A percentile compares a stretch with the other conserved stretches of the same genome.
Evolutionary conservation across 2,113 vertebrate species (phyloP).

Genomic region (Rostratula benghalensis): DNA sequence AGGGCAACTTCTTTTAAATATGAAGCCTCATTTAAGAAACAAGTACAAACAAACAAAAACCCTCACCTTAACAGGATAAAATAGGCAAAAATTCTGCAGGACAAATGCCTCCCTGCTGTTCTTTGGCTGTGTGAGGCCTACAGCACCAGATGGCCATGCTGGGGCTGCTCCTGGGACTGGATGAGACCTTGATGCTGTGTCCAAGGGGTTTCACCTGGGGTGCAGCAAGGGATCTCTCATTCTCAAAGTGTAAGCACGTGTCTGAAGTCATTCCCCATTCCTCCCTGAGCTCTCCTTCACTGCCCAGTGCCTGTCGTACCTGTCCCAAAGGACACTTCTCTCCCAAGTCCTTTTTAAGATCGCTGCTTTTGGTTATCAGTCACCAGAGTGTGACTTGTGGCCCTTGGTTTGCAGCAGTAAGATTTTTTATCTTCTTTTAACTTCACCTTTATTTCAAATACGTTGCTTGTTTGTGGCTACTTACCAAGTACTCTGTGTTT

Average conservation of each 20-base stretch:
- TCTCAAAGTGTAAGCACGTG: rapidly evolving
- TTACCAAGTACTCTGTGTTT: not conserved
- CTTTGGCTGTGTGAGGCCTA: not conserved
- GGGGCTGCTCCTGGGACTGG: not conserved
- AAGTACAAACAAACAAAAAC: not conserved
- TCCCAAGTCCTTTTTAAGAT: not conserved
- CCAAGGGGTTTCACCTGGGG: not conserved
- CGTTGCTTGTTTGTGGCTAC: not conserved
- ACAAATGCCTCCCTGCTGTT: not conserved
- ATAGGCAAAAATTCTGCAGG: not conserved
- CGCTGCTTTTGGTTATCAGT: not conserved
- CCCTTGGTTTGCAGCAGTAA: not conserved
- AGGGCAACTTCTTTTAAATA: not conserved
- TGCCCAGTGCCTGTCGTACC: rapidly evolving
- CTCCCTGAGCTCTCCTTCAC: not conserved
- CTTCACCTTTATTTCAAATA: not conserved
- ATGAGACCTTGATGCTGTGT: not conserved
- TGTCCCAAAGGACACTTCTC: not conserved
- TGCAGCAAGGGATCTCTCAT: not conserved
- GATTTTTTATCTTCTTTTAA: not conserved
- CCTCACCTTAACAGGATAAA: not conserved
- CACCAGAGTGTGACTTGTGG: rapidly evolving
- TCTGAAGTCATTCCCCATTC: not conserved
- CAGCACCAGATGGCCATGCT: rapidly evolving
- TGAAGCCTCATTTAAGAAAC: not conserved